Base-by-base conservation (phyloP, 2,797 vertebrate species). In the Nasua narica region DNA sequence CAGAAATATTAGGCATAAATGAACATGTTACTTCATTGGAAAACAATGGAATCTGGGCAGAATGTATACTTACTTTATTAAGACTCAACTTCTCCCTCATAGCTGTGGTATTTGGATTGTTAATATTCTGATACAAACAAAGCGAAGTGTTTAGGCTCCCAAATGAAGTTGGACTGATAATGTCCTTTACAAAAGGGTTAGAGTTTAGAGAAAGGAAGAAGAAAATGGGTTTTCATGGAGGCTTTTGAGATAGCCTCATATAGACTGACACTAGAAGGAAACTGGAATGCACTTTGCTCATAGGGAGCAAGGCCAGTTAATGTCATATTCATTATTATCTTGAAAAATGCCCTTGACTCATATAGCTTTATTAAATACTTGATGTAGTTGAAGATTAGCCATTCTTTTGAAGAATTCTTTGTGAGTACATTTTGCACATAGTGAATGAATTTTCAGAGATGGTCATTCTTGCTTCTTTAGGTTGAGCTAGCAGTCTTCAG, bases 51-150 rank as follows among this genome's bases (percentile, higher is more conserved):
- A 90, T 97, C 87, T 97, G 95, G 96, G 94, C 84, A 97, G 94
- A 90, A 97, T 89, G 77, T 97, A 98, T 95, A 98, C 97, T 96
- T 97, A 91, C 77, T 97, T 94, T 97, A 94, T 96, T 97, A 97
- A 96, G 95, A 97, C 85, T 62, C 67, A 70, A 74, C 56, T 84
- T 77, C 78, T 97, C 95, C 67, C 92, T 91, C 91, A 97, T 91
- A 85, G 72, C 87, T 84, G 52, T 96, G 95, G 91, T 97, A 94
- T 98, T 98, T 97, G 95, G 6, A 13, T 82, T 97, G 97, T 94
- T 97, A 65, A 37, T 95, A 67, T 87, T 97, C 58, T 94, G 96
- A 93, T 77, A 62, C 91, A 98, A 97, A 95, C 91, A 98, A 95
- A 89, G 67, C 62, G 69, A 69, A 97, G n/a, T 97, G 90, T 97